phyloP scores from a whole-genome alignment of 2,888 invertebrate genomes.

The Listrodromus nycthemerus region DNA sequence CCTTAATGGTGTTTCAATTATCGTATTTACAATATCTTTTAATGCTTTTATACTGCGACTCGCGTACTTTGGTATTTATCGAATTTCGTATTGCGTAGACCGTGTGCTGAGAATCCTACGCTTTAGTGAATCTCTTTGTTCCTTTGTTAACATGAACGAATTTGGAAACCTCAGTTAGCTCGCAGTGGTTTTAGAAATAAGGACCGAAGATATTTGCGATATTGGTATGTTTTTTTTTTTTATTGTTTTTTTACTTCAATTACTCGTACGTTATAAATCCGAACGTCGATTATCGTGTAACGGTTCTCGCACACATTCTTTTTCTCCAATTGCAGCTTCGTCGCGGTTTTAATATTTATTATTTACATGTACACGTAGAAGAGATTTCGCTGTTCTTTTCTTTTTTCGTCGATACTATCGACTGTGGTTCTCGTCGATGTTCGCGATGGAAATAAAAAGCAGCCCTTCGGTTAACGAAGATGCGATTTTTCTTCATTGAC shows the following conservation, averaged over 20 bases:
- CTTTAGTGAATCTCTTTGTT: not conserved
- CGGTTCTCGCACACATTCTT: not conserved
- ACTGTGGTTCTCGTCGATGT: not conserved
- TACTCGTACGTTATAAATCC: not conserved
- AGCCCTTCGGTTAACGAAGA: slow-evolving; percentile 9
- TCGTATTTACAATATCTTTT: slow-evolving; percentile 74
- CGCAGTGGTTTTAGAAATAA: not conserved
- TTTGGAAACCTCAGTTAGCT: slow-evolving; percentile 1
- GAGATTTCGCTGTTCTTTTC: slow-evolving; percentile 25
- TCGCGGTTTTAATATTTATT: slow-evolving; percentile 17
- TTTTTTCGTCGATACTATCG: slow-evolving; percentile 7
- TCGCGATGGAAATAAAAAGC: slow-evolving; percentile 6
- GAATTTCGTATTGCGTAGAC: slow-evolving; percentile 65
- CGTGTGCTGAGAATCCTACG: slow-evolving; percentile 6
- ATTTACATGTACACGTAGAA: slow-evolving; percentile 12
- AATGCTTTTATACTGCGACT: slow-evolving; percentile 74
- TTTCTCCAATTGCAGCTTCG: slow-evolving; percentile 27
- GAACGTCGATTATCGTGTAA: slow-evolving; percentile 20
- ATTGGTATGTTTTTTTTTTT: not conserved
- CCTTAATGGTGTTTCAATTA: slow-evolving; percentile 32
- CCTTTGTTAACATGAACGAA: not conserved
- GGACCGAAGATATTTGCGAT: not conserved
- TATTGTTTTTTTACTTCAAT: not conserved
- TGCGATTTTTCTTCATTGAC: slow-evolving; percentile 6
- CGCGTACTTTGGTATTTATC: slow-evolving; percentile 79